phyloP scores from a whole-genome alignment of 2,113 vertebrate species.

The Ciconia stormi region DNA sequence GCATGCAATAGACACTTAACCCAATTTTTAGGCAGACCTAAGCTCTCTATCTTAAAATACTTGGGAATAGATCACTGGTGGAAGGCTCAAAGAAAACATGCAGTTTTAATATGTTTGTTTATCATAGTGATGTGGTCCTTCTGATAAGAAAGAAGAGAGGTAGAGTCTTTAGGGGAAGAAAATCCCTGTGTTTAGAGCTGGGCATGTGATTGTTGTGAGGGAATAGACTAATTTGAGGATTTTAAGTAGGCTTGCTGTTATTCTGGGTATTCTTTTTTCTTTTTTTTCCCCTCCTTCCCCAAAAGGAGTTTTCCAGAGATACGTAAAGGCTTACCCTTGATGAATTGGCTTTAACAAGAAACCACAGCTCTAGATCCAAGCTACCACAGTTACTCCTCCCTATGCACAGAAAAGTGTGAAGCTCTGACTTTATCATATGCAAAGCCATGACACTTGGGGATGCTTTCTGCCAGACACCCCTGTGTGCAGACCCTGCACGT shows the following conservation, averaged over 20 bases:
- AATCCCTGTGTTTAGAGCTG: background rate
- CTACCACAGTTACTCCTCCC: constrained; percentile 6
- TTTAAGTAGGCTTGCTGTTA: background rate
- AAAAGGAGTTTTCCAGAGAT: constrained; percentile 3
- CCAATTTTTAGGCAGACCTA: background rate
- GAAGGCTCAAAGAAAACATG: background rate
- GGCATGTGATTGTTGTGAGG: background rate
- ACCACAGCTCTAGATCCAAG: background rate
- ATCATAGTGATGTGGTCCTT: background rate
- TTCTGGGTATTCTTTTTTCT: background rate
- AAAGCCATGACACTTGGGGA: fast-evolving
- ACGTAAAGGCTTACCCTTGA: background rate
- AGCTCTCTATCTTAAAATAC: background rate
- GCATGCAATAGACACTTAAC: background rate
- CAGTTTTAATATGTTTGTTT: background rate
- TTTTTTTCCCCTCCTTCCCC: background rate
- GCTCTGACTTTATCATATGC: background rate
- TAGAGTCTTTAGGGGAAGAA: background rate
- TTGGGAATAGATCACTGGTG: background rate
- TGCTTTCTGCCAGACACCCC: background rate
- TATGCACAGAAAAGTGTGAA: fast-evolving
- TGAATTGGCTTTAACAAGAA: background rate
- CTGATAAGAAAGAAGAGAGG: background rate
- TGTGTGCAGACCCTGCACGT: background rate
- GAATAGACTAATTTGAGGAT: background rate